These are phyloP conservation scores for Steatornis caripensis DNA, from an alignment of 2,113 vertebrate genomes.

Conservation along the genomic window DNA sequence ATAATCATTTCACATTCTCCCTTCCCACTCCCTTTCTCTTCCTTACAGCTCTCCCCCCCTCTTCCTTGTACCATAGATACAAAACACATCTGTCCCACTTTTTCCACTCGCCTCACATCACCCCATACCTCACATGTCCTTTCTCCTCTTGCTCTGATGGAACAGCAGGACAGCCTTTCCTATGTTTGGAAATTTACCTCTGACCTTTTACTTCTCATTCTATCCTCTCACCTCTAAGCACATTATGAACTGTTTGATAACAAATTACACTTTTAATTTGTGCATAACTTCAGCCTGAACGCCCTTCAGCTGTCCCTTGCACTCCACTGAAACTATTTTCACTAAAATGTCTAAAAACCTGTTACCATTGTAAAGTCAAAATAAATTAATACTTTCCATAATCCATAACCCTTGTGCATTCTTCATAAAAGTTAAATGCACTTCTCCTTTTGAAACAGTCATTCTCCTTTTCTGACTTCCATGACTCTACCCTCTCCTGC, in stretches of 20 bases:
- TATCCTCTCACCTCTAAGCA: background rate
- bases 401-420: rapidly evolving
- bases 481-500: background rate
- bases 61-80: background rate
- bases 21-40: constrained; percentile 25
- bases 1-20: constrained; percentile 2
- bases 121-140: background rate
- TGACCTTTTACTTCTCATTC: background rate
- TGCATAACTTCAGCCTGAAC: background rate
- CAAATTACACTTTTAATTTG: background rate
- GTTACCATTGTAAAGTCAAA: background rate
- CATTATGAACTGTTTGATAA: background rate
- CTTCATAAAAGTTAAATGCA: background rate
- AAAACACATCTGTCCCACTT: background rate
- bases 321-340: background rate
- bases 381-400: background rate
- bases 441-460: background rate
- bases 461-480: background rate
- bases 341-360: background rate
- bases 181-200: background rate
- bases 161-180: background rate
- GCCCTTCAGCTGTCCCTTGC: background rate
- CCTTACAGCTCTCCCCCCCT: background rate
- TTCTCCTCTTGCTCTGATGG: background rate
- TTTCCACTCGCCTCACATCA: background rate